Evolutionary conservation across 2,888 invertebrate species (phyloP), one percentile per base, ranked within the genome.

Genomic region (Lithophane socia): DNA sequence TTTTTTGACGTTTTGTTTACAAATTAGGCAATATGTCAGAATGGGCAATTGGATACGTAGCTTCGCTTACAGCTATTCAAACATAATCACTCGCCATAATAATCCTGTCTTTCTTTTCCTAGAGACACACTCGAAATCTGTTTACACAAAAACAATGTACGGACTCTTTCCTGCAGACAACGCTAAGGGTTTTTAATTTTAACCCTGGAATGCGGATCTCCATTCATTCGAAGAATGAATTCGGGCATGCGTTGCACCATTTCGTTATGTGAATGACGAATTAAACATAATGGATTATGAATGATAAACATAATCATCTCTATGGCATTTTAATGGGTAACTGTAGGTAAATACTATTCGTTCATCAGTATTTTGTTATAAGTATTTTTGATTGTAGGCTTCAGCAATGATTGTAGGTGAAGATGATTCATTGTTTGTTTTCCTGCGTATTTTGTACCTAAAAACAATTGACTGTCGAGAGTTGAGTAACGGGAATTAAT

Each of bases 181-280:
- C 16, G 10, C 5, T 4, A 47, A 61, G 71, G 78, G 61, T 85
- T 83, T 78, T 77, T 68, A 61, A 81, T 80, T 91, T 89, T 90
- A 89, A 87, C 77, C 5, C 66, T 84, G 86, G 92, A 90, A 92
- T 90, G 90, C 91, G 92, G 92, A 93, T 91, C 91, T 87, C 79
- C 52, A 61, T 73, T 82, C 73, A 68, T 66, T 64, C 69, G 54
- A 78, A 84, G 83, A 83, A 86, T 84, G 82, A 85, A 87, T 85
- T 79, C 73, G 79, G 49, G 63, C 76, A 73, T 58, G 71, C 77
- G 75, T 72, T 87, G 80, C 76, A 84, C 64, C 68, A 77, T 75
- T 79, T 69, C 72, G 65, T 44, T 73, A 75, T 13, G 18, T 37
- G 56, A 82, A 82, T 77, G 75, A 75, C 68, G 79, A 79, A 83